Conservation (phyloP, 2,797 vertebrate genomes). For the Enteromius thamalakanensis region DNA sequence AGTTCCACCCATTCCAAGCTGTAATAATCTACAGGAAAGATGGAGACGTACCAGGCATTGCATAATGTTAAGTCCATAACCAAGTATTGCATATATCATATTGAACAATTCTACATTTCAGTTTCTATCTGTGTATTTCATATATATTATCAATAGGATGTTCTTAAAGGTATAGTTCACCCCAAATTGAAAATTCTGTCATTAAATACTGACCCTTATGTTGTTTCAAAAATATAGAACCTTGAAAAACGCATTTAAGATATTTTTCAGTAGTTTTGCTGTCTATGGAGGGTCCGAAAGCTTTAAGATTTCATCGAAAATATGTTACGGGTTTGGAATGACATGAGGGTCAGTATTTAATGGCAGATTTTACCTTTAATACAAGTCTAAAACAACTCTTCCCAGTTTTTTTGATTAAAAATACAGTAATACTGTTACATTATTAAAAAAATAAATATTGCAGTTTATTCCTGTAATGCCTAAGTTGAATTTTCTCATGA, state of each 20-base stretch:
- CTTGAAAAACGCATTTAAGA: too few species aligned
- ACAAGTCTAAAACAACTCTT: not conserved
- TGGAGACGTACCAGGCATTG: not conserved
- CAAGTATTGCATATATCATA: not conserved
- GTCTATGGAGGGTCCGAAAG: too few species aligned
- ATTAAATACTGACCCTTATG: not conserved
- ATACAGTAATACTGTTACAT: not conserved
- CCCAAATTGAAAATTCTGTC: not conserved
- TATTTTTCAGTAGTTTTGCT: too few species aligned
- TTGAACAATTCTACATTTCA: not conserved
- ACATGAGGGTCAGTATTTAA: not conserved
- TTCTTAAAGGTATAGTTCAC: not conserved
- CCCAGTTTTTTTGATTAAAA: not conserved
- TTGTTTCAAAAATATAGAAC: too few species aligned
- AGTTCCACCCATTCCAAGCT: slow-evolving; percentile 77
- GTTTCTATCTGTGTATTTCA: not conserved
- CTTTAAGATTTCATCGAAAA: too few species aligned
- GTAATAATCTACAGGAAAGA: slow-evolving; percentile 69
- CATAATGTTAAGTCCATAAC: not conserved
- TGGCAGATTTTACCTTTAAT: not conserved
- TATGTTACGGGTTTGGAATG: not conserved
- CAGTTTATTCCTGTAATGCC: not conserved
- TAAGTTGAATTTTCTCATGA: not conserved
- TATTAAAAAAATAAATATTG: not conserved
- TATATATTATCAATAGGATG: not conserved